These are phyloP conservation scores for Blera fallax DNA, from an alignment of 2,888 invertebrate genomes.

Conservation along the genomic window DNA sequence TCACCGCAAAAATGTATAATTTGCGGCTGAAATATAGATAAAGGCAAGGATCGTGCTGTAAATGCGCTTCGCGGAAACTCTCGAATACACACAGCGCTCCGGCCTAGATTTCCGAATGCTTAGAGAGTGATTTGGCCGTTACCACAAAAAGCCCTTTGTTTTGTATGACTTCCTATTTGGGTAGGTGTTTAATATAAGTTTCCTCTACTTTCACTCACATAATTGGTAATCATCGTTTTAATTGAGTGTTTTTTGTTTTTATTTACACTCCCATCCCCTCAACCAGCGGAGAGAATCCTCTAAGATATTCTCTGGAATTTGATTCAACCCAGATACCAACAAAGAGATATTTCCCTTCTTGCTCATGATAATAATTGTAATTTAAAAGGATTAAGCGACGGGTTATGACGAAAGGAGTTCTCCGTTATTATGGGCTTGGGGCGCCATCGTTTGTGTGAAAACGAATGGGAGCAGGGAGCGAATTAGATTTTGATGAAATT, in stretches of 20 bases:
- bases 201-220: slow-evolving; percentile 34
- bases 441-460: neutral
- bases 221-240: slow-evolving; percentile 64
- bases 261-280: neutral
- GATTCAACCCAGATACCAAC: slow-evolving; percentile 5
- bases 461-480: neutral
- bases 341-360: slow-evolving; percentile 27
- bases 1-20: slow-evolving; percentile 41
- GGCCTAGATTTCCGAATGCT: slow-evolving; percentile 30
- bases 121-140: slow-evolving; percentile 25
- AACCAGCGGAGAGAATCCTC: neutral
- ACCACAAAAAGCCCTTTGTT: slow-evolving; percentile 41
- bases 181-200: slow-evolving; percentile 52
- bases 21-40: slow-evolving; percentile 28
- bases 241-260: slow-evolving; percentile 60
- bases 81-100: neutral
- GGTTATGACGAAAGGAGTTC: neutral
- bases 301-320: slow-evolving; percentile 5
- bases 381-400: slow-evolving; percentile 51
- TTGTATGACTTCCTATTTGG: slow-evolving; percentile 26
- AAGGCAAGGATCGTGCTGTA: slow-evolving; percentile 5
- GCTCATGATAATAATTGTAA: slow-evolving; percentile 53
- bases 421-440: neutral
- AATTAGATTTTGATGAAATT: slow-evolving; percentile 48
- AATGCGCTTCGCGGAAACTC: slow-evolving; percentile 5